Percentiles rank a stretch among this genome's conserved stretches.
Evolutionary conservation across 1,140 invertebrate genomes (phyloP).

Genomic region (Teleopsis dalmanni): DNA sequence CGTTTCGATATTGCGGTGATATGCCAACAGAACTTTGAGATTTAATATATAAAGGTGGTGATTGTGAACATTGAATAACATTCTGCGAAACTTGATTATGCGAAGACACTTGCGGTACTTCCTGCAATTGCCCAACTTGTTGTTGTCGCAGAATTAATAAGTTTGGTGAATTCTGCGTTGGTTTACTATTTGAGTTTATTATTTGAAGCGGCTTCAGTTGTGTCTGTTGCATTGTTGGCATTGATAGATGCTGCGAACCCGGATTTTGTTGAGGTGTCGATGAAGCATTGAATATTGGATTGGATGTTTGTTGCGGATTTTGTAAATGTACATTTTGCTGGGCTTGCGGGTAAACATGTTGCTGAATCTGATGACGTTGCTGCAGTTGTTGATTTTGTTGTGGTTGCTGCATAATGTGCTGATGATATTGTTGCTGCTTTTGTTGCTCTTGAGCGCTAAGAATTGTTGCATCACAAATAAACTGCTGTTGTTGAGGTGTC

Average conservation of each 20-base stretch:
- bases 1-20: conserved; percentile 3
- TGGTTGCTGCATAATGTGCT: conserved; percentile 26
- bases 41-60: conserved; percentile 26
- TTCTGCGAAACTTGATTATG: conserved; percentile 16
- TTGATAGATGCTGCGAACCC: not conserved
- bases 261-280: not conserved
- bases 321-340: conserved; percentile 12
- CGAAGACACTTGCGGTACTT: conserved; percentile 15
- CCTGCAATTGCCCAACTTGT: conserved; percentile 7
- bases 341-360: conserved; percentile 16
- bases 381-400: conserved; percentile 27
- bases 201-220: not conserved
- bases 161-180: conserved; percentile 15
- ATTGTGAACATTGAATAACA: conserved; percentile 28
- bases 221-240: conserved; percentile 3
- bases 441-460: conserved; percentile 22
- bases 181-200: too few relatives aligned
- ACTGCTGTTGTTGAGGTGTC: conserved; percentile 13
- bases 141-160: conserved; percentile 19
- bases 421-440: conserved; percentile 25
- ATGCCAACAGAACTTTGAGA: conserved; percentile 29
- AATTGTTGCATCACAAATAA: too few relatives aligned
- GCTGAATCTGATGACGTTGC: conserved; percentile 19
- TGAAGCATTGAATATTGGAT: not conserved
- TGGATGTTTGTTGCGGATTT: conserved; percentile 16